phyloP scores from a whole-genome alignment of 64 coral and sea anemone species.

The Porites lutea region DNA sequence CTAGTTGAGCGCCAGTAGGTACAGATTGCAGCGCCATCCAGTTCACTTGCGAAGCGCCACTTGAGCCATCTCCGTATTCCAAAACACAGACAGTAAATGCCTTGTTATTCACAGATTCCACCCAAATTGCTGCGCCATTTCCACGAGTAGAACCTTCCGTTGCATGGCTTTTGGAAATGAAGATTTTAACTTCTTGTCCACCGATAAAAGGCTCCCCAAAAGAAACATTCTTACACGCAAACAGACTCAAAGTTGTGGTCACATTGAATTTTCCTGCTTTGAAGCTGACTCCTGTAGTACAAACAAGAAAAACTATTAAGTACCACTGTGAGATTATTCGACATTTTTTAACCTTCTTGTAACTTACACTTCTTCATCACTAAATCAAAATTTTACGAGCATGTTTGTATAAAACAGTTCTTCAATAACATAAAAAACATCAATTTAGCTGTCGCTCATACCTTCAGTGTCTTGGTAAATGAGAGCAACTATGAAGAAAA shows the following conservation, averaged over 20 bases:
- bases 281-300: background rate
- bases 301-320: too few relatives aligned
- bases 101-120: constrained; percentile 13
- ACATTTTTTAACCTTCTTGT: too few relatives aligned
- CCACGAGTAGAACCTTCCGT: constrained; percentile 1
- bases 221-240: constrained; percentile 23
- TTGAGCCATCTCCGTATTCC: constrained; percentile 51
- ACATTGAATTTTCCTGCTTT: constrained; percentile 35
- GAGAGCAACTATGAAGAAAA: too few relatives aligned
- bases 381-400: too few relatives aligned
- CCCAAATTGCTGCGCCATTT: constrained; percentile 62
- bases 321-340: too few relatives aligned
- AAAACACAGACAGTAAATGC: constrained; percentile 39
- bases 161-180: constrained; percentile 30
- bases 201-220: constrained; percentile 26
- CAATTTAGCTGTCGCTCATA: too few relatives aligned
- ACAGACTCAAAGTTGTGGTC: background rate
- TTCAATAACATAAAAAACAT: too few relatives aligned
- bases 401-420: too few relatives aligned
- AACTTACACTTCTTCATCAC: too few relatives aligned
- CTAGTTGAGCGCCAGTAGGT: constrained; percentile 49
- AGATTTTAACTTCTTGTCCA: constrained; percentile 6
- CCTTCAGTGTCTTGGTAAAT: too few relatives aligned
- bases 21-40: constrained; percentile 53
- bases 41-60: constrained; percentile 39